These are phyloP conservation scores for Campaea margaritaria DNA, from an alignment of 2,888 invertebrate genomes.

Conservation along the genomic window DNA sequence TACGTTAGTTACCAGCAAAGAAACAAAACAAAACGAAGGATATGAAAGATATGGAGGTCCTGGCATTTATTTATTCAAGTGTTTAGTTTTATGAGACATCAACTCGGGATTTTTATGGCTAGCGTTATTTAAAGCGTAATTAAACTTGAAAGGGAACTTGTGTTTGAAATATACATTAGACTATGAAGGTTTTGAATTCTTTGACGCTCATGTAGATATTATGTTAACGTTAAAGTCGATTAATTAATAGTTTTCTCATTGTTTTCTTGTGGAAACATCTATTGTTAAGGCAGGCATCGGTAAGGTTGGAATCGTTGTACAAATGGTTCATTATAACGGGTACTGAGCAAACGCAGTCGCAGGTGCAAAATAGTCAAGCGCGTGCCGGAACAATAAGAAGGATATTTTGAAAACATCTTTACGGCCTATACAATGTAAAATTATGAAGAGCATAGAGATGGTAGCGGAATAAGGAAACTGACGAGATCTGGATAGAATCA, in stretches of 20 bases:
- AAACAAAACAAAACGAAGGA: conserved; percentile 46
- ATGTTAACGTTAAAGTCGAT: conserved; percentile 16
- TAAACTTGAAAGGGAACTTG: conserved; percentile 59
- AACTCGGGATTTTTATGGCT: conserved; percentile 63
- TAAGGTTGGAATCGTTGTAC: conserved; percentile 38
- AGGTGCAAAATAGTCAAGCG: conserved; percentile 38
- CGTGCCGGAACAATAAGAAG: conserved; percentile 26
- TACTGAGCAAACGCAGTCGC: conserved; percentile 32
- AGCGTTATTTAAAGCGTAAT: conserved; percentile 64
- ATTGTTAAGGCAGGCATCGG: conserved; percentile 44
- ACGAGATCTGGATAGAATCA: conserved; percentile 46
- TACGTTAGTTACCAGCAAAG: conserved; percentile 39
- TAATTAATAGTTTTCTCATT: conserved; percentile 42
- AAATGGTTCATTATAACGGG: conserved; percentile 36
- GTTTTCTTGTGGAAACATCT: conserved; percentile 48
- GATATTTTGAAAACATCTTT: conserved; percentile 29
- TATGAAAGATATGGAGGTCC: conserved; percentile 49
- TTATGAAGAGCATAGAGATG: conserved; percentile 23
- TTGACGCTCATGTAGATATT: conserved; percentile 8
- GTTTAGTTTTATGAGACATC: conserved; percentile 66
- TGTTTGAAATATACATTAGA: conserved; percentile 48
- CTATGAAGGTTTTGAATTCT: conserved; percentile 15
- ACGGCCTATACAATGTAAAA: conserved; percentile 19
- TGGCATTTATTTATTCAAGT: conserved; percentile 65
- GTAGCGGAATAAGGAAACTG: conserved; percentile 34